A percentile compares a stretch with the other conserved stretches of the same genome.
These are phyloP conservation scores for Poeciliopsis turrubarensis DNA, from an alignment of 2,113 vertebrate species.

Conservation along the genomic window DNA sequence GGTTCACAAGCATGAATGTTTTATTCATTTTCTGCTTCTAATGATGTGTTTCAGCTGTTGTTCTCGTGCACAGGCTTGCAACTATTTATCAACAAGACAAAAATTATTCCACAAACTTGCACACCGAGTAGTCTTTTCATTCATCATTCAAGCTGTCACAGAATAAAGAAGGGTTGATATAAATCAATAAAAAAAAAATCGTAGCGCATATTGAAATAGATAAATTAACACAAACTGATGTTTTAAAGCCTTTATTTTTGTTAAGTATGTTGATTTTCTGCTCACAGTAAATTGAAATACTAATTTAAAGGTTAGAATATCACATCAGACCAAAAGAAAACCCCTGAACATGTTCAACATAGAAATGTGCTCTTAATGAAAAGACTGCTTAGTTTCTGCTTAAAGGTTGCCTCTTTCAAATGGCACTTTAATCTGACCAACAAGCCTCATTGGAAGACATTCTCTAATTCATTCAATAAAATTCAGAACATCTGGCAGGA, in stretches of 20 bases:
- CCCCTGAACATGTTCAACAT: background rate
- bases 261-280: too few relatives aligned
- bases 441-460: background rate
- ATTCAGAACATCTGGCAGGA: background rate
- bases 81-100: too few relatives aligned
- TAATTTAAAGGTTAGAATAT: background rate
- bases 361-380: background rate
- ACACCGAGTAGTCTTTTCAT: too few relatives aligned
- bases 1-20: background rate
- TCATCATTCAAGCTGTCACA: too few relatives aligned
- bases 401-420: background rate
- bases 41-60: background rate
- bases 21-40: background rate
- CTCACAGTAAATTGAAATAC: background rate
- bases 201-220: too few relatives aligned
- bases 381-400: background rate
- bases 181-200: too few relatives aligned
- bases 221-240: too few relatives aligned
- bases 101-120: too few relatives aligned
- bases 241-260: too few relatives aligned
- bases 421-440: too few relatives aligned
- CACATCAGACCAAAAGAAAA: background rate
- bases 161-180: too few relatives aligned
- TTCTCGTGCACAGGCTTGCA: background rate
- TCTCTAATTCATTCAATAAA: background rate